Conservation (phyloP, 2,797 vertebrate species). For the Emys orbicularis region DNA sequence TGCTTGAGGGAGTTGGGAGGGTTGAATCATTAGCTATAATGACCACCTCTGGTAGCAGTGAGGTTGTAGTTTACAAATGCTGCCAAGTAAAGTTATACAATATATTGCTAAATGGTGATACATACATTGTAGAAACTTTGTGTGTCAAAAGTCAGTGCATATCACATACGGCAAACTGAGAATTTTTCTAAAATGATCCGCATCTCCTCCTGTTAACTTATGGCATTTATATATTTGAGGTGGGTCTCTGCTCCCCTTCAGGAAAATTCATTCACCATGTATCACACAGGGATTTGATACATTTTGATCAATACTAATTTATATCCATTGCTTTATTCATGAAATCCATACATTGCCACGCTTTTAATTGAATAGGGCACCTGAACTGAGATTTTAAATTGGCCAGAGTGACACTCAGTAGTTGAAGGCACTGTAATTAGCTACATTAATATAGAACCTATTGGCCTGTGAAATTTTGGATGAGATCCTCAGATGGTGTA, state of each 20-base stretch:
- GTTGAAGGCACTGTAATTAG: neutral
- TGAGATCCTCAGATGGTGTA: slow-evolving; percentile 12
- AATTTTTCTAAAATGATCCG: neutral
- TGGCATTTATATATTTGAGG: neutral
- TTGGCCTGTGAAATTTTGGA: neutral
- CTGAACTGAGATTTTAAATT: neutral
- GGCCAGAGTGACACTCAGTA: neutral
- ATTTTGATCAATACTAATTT: neutral
- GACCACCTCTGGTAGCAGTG: neutral
- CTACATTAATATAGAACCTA: neutral
- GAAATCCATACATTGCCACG: neutral
- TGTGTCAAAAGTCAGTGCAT: neutral
- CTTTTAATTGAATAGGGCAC: neutral
- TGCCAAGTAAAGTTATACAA: neutral
- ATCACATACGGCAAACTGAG: neutral
- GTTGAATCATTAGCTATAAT: neutral
- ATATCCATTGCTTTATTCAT: neutral
- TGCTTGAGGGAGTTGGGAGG: neutral
- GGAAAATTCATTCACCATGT: neutral
- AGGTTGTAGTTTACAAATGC: neutral
- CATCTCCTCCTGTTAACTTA: neutral
- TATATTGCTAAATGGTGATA: neutral
- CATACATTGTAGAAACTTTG: neutral
- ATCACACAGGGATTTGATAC: neutral
- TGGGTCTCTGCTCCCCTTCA: neutral